Percentiles rank a stretch among this genome's conserved stretches.
Conservation (phyloP, 2,888 invertebrate species). For the Therioaphis trifolii region DNA sequence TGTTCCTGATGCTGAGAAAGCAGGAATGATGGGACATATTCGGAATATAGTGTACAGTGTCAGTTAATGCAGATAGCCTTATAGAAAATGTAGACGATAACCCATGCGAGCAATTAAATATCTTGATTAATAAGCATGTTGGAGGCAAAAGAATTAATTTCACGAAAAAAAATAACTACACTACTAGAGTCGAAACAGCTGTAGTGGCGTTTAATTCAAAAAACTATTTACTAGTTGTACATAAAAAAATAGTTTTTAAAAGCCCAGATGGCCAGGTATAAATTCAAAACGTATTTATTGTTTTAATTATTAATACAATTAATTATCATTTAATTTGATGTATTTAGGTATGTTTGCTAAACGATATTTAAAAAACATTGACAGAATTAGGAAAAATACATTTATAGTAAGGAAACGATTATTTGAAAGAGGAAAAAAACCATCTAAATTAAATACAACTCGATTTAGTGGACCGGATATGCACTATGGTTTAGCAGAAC, state of each 20-base stretch:
- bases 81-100: slow-evolving; percentile 14
- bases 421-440: background rate
- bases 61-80: background rate
- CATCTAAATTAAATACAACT: background rate
- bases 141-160: slow-evolving; percentile 9
- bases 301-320: too few species aligned
- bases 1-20: background rate
- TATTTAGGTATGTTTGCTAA: background rate
- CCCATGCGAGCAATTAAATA: slow-evolving; percentile 3
- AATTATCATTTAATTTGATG: too few species aligned
- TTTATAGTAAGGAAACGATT: background rate
- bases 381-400: slow-evolving; percentile 5
- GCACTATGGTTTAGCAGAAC: slow-evolving; percentile 20
- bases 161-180: slow-evolving; percentile 9
- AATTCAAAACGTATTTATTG: background rate
- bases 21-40: slow-evolving; percentile 16
- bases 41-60: background rate
- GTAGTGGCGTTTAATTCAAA: slow-evolving; percentile 14
- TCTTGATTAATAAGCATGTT: slow-evolving; percentile 14
- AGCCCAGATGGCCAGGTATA: slow-evolving; percentile 5
- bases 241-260: background rate
- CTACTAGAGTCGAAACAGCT: slow-evolving; percentile 16
- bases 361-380: background rate
- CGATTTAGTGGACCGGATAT: slow-evolving; percentile 3
- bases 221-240: slow-evolving; percentile 2